phyloP scores from a whole-genome alignment of 2,113 vertebrate species.

The Nannospalax galili region DNA sequence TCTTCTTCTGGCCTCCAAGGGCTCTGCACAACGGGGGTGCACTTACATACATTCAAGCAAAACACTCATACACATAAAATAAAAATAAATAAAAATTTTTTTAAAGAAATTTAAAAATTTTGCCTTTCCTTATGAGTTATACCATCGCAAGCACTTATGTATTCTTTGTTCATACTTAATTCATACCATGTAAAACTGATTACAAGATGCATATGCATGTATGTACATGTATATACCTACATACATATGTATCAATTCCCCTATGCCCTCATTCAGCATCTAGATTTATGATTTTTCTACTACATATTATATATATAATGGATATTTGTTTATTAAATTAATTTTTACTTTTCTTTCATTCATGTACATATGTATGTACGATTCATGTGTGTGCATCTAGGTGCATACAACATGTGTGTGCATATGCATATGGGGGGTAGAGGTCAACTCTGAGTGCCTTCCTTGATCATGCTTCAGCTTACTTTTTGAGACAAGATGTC shows the following conservation, averaged over 20 bases:
- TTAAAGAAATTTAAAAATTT: not conserved
- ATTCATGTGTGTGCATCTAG: not conserved
- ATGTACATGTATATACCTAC: not conserved
- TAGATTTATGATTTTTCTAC: not conserved
- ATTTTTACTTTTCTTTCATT: not conserved
- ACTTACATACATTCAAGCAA: no score
- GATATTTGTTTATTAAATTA: not conserved
- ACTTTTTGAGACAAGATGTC: not conserved
- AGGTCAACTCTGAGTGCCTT: not conserved
- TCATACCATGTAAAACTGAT: not conserved
- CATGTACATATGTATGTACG: not conserved
- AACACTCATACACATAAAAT: no score
- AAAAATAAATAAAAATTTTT: no score
- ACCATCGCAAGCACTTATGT: not conserved
- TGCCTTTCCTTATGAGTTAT: not conserved
- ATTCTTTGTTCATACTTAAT: slow-evolving; percentile 23
- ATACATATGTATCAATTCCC: not conserved
- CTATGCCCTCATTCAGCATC: not conserved
- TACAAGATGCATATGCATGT: not conserved
- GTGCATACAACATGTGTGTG: not conserved
- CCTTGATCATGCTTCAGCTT: not conserved
- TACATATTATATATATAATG: not conserved
- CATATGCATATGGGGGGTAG: no score
- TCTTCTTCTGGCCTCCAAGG: no score
- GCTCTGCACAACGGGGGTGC: no score